A percentile compares a stretch with the other conserved stretches of the same genome.
These are phyloP conservation scores for Premnoplex brunnescens DNA, from an alignment of 2,797 vertebrate genomes.

Conservation along the genomic window DNA sequence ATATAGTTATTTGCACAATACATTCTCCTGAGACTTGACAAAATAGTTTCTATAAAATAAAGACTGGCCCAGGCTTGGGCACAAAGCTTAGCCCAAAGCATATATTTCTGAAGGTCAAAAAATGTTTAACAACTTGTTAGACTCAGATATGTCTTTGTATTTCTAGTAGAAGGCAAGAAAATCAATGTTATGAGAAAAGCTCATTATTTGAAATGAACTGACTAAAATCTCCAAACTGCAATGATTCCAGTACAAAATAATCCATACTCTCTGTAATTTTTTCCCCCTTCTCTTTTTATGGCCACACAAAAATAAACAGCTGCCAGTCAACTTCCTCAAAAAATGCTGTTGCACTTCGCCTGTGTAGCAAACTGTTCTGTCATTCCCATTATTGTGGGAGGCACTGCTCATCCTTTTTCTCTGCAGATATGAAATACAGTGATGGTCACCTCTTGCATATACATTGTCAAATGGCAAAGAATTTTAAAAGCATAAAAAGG, in stretches of 20 bases:
- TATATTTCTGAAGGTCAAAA: not conserved
- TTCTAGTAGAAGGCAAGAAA: not conserved
- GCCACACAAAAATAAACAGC: not conserved
- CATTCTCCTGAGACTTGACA: not conserved
- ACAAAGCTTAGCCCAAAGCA: not conserved
- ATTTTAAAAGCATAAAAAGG: not conserved
- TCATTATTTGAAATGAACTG: not conserved
- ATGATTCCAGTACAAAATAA: not conserved
- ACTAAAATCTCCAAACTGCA: not conserved
- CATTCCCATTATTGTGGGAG: not conserved
- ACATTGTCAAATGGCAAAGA: not conserved
- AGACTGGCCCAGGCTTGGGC: not conserved
- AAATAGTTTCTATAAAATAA: not conserved
- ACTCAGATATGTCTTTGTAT: not conserved
- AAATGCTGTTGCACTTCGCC: not conserved
- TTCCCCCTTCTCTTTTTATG: not conserved
- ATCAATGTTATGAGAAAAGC: not conserved
- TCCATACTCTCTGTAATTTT: not conserved
- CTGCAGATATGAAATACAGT: not conserved
- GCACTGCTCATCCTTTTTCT: not conserved
- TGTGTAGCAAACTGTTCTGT: not conserved
- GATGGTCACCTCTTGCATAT: not conserved
- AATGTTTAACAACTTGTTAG: not conserved
- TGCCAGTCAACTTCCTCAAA: not conserved
- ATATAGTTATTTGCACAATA: not conserved